phyloP scores from a whole-genome alignment of 2,113 vertebrate species.

The Gavia stellata region DNA sequence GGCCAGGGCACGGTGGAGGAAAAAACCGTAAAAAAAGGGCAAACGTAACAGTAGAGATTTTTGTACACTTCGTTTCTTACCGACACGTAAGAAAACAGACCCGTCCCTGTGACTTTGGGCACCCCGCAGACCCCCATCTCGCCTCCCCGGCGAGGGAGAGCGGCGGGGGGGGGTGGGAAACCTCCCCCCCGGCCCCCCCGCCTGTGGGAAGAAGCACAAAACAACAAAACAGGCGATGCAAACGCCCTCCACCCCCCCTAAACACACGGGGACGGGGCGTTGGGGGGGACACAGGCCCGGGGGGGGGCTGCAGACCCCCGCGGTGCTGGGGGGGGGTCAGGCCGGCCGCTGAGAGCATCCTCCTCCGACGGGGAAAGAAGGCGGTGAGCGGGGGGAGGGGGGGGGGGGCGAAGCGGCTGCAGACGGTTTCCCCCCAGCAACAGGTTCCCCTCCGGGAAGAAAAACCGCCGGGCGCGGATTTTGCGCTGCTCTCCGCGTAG shows the following conservation, averaged over 20 bases:
- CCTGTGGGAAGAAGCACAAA: background rate
- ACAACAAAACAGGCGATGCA: background rate
- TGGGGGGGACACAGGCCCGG: background rate
- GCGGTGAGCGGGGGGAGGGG: background rate
- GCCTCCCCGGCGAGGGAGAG: too few species aligned
- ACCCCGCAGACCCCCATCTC: background rate
- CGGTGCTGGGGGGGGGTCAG: background rate
- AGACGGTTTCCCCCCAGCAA: background rate
- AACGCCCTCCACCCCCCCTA: background rate
- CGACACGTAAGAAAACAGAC: background rate
- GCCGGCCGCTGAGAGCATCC: background rate
- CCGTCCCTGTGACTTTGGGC: background rate
- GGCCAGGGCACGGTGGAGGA: background rate
- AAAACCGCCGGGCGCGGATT: background rate
- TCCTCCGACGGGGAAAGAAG: background rate
- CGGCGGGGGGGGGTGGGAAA: background rate
- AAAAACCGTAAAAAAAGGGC: background rate
- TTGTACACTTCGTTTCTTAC: background rate
- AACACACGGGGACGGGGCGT: background rate
- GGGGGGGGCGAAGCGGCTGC: background rate
- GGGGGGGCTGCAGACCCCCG: background rate
- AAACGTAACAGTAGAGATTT: background rate
- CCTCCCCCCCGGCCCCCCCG: background rate
- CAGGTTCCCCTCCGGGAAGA: background rate
- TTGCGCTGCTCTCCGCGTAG: rapidly evolving